These are phyloP conservation scores for Ecliptopera silaceata DNA, from an alignment of 2,888 invertebrate genomes.

Conservation along the genomic window DNA sequence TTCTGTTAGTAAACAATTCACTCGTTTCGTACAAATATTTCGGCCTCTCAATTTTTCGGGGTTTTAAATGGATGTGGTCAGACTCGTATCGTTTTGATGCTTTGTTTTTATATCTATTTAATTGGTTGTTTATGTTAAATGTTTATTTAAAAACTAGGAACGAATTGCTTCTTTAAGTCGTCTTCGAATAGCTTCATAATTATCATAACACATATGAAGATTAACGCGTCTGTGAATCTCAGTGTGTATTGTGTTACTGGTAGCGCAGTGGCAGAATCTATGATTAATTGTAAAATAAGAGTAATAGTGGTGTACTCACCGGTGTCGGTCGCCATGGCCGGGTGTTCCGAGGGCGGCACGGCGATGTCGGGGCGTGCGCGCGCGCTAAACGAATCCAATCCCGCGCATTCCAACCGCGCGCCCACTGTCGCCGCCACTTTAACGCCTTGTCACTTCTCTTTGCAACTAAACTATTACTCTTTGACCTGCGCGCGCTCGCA, in stretches of 20 bases:
- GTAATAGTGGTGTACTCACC: slow-evolving; percentile 56
- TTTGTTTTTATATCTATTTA: slow-evolving; percentile 24
- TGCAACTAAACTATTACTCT: slow-evolving; percentile 37
- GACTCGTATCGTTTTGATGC: slow-evolving; percentile 23
- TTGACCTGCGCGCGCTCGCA: slow-evolving; percentile 39
- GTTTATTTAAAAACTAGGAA: neutral
- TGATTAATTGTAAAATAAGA: neutral
- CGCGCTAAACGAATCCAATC: slow-evolving; percentile 76
- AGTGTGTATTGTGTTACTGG: slow-evolving; percentile 1
- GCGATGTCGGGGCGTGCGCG: slow-evolving; percentile 74
- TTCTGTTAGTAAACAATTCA: slow-evolving; percentile 80
- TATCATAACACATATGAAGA: neutral
- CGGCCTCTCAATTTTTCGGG: slow-evolving; percentile 23
- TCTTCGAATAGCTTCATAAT: neutral
- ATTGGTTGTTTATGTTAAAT: slow-evolving; percentile 8
- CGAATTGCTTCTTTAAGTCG: neutral
- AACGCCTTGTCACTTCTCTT: slow-evolving; percentile 58
- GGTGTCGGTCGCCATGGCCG: slow-evolving; percentile 81
- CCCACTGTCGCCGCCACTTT: slow-evolving; percentile 75
- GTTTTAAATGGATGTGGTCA: slow-evolving; percentile 29
- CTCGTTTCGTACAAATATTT: slow-evolving; percentile 45
- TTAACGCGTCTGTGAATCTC: slow-evolving; percentile 1
- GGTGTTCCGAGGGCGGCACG: slow-evolving; percentile 80
- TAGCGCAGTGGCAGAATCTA: neutral
- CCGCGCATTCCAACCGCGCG: slow-evolving; percentile 77